Evolutionary conservation across 2,113 vertebrate species (phyloP).

Genomic region (Neofelis nebulosa): DNA sequence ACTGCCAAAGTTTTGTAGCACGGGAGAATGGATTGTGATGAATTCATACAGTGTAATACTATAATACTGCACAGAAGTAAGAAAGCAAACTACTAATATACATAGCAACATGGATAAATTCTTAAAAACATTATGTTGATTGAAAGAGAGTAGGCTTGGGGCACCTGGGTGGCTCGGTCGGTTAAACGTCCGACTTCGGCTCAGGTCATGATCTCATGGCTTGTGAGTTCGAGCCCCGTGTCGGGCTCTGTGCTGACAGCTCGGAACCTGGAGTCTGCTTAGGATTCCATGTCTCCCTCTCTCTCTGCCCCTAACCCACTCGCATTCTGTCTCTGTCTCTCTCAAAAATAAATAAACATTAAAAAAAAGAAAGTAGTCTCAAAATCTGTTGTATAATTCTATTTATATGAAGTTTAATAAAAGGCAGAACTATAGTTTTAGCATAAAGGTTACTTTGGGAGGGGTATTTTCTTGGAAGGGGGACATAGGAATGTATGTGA

Average conservation of each 20-base stretch:
- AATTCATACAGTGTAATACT: background rate
- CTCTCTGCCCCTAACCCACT: no score
- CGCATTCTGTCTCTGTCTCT: no score
- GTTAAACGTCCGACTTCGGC: no score
- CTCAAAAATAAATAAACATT: no score
- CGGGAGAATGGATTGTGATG: background rate
- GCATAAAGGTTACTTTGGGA: background rate
- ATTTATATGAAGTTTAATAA: background rate
- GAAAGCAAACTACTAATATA: background rate
- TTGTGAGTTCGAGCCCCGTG: no score
- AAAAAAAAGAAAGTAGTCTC: background rate
- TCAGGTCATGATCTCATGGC: no score
- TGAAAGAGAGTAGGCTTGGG: background rate
- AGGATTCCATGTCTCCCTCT: no score
- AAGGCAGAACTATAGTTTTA: slow-evolving; percentile 19
- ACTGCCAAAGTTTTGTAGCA: background rate
- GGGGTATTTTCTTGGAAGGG: background rate
- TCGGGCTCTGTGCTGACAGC: no score
- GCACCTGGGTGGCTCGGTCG: no score
- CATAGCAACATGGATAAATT: background rate
- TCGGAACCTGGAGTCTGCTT: no score
- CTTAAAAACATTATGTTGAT: background rate
- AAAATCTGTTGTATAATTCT: background rate
- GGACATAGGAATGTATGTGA: background rate
- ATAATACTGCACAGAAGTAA: background rate